Conservation (phyloP, 2,113 vertebrate genomes). For the Machaerirhynchus nigripectus region DNA sequence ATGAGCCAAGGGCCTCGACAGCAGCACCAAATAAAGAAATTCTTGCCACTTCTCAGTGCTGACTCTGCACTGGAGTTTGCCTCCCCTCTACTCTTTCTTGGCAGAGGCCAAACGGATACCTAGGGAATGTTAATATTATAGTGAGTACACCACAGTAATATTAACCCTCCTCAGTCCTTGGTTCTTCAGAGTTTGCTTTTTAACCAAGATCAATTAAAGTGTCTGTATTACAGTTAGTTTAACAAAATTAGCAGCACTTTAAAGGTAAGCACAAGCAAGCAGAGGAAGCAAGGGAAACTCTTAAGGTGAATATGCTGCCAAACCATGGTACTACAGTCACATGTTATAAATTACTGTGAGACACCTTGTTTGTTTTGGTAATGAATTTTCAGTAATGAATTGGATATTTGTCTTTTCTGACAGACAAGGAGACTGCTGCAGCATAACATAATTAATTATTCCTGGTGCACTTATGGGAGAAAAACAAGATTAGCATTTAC, state of each 20-base stretch:
- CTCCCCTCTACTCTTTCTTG: not conserved
- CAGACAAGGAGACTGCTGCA: not conserved
- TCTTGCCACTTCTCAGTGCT: not conserved
- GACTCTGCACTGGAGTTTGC: not conserved
- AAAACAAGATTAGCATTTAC: not conserved
- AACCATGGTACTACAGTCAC: not conserved
- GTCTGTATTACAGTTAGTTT: not conserved
- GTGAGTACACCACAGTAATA: not conserved
- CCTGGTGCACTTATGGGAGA: not conserved
- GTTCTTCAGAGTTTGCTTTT: not conserved
- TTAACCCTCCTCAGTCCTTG: not conserved
- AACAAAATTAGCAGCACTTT: not conserved
- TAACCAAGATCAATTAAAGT: not conserved
- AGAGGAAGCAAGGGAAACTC: not conserved
- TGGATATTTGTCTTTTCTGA: not conserved
- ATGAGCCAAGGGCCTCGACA: rapidly evolving
- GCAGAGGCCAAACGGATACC: not conserved
- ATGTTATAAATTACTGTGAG: not conserved
- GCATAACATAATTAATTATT: not conserved
- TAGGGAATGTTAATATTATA: not conserved
- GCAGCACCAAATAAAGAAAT: not conserved
- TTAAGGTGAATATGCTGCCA: not conserved
- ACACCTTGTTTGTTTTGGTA: not conserved
- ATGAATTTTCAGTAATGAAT: not conserved
- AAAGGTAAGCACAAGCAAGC: not conserved